phyloP scores from a whole-genome alignment of 2,113 vertebrate species.

The Fulmarus glacialis region DNA sequence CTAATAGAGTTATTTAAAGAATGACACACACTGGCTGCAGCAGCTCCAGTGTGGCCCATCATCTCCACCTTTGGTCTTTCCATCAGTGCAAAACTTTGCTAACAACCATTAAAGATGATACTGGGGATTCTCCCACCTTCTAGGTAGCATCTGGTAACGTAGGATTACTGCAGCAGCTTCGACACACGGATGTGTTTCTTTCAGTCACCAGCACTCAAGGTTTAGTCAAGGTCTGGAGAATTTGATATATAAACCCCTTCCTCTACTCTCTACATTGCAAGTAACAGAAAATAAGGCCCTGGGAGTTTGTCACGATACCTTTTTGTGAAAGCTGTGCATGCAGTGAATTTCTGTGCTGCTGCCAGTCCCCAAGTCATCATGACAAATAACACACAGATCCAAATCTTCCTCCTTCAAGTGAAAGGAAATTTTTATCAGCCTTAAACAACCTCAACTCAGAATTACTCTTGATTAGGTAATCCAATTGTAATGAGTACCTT shows the following conservation, averaged over 20 bases:
- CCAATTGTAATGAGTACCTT: not conserved
- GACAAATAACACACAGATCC: constrained; percentile 66
- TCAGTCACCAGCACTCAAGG: not conserved
- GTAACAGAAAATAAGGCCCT: not conserved
- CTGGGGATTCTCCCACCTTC: not conserved
- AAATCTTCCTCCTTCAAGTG: constrained; percentile 51
- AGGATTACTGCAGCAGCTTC: not conserved
- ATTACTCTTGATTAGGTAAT: not conserved
- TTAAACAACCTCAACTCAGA: not conserved
- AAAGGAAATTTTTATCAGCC: not conserved
- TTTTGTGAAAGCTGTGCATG: constrained; percentile 73
- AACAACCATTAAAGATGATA: not conserved
- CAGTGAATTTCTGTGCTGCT: constrained; percentile 65
- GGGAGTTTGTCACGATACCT: constrained; percentile 1
- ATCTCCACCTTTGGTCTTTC: not conserved
- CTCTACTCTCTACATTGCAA: not conserved
- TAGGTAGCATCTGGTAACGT: not conserved
- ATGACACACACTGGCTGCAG: not conserved
- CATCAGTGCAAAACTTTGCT: not conserved
- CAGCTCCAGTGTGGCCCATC: not conserved
- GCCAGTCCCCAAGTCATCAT: constrained; percentile 51
- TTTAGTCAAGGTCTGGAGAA: not conserved
- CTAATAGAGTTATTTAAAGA: not conserved
- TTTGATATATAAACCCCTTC: not conserved
- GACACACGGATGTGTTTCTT: not conserved